Evolutionary conservation across 1,140 invertebrate species (phyloP).

Genomic region (Aphelinus atriplicis): DNA sequence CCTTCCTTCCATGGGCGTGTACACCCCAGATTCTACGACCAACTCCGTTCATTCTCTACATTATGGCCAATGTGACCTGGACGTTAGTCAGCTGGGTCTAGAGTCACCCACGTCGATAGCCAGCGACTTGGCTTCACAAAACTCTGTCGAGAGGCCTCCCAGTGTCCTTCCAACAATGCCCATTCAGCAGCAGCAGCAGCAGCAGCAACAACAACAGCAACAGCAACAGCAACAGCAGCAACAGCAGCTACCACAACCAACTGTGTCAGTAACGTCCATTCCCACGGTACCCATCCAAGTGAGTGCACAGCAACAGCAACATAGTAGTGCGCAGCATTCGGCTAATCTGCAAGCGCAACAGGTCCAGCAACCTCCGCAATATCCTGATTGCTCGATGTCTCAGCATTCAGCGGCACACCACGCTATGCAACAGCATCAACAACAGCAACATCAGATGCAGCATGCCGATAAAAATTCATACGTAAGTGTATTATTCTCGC

Average conservation of each 20-base stretch:
- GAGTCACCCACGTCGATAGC: slow-evolving; percentile 89
- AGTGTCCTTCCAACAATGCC: slow-evolving; percentile 61
- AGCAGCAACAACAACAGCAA: background rate
- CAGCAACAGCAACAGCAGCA: background rate
- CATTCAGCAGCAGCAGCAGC: slow-evolving; percentile 1
- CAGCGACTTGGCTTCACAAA: slow-evolving; percentile 83
- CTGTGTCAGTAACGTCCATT: slow-evolving; percentile 20
- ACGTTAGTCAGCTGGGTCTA: slow-evolving; percentile 83
- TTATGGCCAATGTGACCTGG: slow-evolving; percentile 82
- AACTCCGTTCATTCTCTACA: slow-evolving; percentile 86
- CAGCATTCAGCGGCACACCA: slow-evolving; percentile 58
- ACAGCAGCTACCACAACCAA: background rate
- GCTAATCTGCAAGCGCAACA: slow-evolving; percentile 28
- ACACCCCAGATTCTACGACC: slow-evolving; percentile 84
- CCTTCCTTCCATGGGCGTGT: slow-evolving; percentile 81
- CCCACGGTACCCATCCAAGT: background rate
- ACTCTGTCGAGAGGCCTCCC: slow-evolving; percentile 73
- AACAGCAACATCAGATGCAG: slow-evolving; percentile 34
- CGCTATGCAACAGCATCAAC: slow-evolving; percentile 49
- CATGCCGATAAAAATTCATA: slow-evolving; percentile 38
- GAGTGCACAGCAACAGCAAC: slow-evolving; percentile 49
- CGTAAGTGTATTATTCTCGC: slow-evolving; percentile 3
- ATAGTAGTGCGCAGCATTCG: slow-evolving; percentile 45
- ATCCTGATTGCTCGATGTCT: slow-evolving; percentile 57
- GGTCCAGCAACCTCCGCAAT: slow-evolving; percentile 51